Evolutionary conservation across 2,888 invertebrate genomes (phyloP).

Genomic region (Lasioglossum malachurum): DNA sequence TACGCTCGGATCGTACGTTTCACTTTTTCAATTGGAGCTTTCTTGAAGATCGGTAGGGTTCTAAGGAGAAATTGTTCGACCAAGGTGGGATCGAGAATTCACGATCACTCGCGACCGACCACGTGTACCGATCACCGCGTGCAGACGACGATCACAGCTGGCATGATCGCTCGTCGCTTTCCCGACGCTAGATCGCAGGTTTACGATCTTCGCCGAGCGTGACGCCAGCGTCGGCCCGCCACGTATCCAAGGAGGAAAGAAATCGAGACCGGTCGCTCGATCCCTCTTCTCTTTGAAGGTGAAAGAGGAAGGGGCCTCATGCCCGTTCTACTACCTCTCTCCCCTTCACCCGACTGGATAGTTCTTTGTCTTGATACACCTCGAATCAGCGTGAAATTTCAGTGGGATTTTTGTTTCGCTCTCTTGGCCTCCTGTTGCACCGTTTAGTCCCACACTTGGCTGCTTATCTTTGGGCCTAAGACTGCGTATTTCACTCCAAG

Average conservation of each 20-base stretch:
- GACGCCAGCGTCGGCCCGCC: constrained; percentile 69
- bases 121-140: constrained; percentile 62
- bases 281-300: constrained; percentile 33
- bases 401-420: background rate
- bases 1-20: background rate
- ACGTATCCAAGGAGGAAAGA: constrained; percentile 66
- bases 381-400: background rate
- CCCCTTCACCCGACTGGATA: background rate
- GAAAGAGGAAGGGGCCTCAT: constrained; percentile 32
- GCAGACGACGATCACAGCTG: constrained; percentile 69
- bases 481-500: too few species aligned
- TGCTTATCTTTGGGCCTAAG: background rate
- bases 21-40: background rate
- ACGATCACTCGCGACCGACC: constrained; percentile 34
- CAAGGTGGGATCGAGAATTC: background rate
- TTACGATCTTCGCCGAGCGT: constrained; percentile 65
- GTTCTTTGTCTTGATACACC: background rate
- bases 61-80: background rate
- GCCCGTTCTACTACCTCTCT: constrained; percentile 2
- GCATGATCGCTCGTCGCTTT: constrained; percentile 48
- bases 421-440: background rate
- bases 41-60: background rate
- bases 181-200: constrained; percentile 49
- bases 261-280: constrained; percentile 52
- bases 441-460: background rate